phyloP scores from a whole-genome alignment of 2,797 vertebrate genomes.

The Spea hammondii region DNA sequence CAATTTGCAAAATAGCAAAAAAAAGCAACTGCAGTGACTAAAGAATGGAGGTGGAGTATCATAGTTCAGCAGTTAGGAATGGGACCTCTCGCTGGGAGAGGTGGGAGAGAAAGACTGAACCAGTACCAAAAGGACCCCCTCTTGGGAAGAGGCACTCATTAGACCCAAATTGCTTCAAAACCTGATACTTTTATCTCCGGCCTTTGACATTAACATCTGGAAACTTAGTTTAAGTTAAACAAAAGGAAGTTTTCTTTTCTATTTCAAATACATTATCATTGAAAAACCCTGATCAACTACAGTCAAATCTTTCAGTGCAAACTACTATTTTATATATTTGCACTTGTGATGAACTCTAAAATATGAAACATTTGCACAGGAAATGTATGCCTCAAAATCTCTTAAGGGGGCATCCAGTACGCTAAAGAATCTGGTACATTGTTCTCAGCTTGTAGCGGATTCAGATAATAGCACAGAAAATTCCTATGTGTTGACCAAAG shows the following conservation, averaged over 20 bases:
- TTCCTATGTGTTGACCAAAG: slow-evolving; percentile 70
- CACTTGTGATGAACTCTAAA: slow-evolving; percentile 76
- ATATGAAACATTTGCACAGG: slow-evolving; percentile 67
- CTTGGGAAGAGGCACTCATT: slow-evolving; percentile 79
- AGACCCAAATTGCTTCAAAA: slow-evolving; percentile 78
- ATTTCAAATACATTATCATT: slow-evolving; percentile 71
- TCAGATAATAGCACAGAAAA: slow-evolving; percentile 74
- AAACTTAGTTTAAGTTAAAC: slow-evolving; percentile 85
- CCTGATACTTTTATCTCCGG: slow-evolving; percentile 94
- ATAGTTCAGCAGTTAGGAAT: slow-evolving; percentile 79
- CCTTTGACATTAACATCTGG: slow-evolving; percentile 95
- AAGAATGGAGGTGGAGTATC: slow-evolving; percentile 70
- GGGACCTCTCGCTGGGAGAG: slow-evolving; percentile 78
- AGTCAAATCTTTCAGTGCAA: slow-evolving; percentile 62
- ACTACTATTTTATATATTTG: slow-evolving; percentile 68
- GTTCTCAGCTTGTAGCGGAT: slow-evolving; percentile 71
- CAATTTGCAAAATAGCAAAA: slow-evolving; percentile 72
- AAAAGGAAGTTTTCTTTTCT: slow-evolving; percentile 87
- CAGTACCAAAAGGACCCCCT: slow-evolving; percentile 74
- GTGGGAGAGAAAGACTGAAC: slow-evolving; percentile 76
- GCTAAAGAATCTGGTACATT: slow-evolving; percentile 68
- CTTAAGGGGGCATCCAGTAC: slow-evolving; percentile 61
- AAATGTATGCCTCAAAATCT: slow-evolving; percentile 65
- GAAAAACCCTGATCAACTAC: slow-evolving; percentile 64
- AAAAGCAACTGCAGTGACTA: slow-evolving; percentile 66